phyloP scores from a whole-genome alignment of 2,888 invertebrate genomes.

The Stomorhina lunata region DNA sequence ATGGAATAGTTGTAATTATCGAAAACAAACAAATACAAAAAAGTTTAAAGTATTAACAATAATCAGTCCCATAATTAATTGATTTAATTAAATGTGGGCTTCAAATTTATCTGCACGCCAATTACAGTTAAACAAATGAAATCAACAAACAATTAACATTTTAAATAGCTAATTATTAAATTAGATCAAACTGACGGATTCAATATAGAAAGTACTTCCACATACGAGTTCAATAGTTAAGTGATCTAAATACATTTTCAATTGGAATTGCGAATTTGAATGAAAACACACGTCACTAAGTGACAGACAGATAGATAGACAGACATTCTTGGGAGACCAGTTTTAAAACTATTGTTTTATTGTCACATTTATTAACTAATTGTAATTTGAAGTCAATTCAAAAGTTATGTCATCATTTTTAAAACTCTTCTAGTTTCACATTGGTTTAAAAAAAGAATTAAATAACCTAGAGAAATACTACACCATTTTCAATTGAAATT shows the following conservation, averaged over 20 bases:
- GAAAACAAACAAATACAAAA: neutral
- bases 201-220: neutral
- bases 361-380: neutral
- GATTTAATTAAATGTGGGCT: constrained; percentile 41
- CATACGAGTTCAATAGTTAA: neutral
- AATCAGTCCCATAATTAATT: constrained; percentile 40
- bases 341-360: neutral
- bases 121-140: neutral
- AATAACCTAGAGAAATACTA: too few species aligned
- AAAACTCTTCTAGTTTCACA: neutral
- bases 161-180: constrained; percentile 32
- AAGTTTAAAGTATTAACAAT: constrained; percentile 29
- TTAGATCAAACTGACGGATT: neutral
- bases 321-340: neutral
- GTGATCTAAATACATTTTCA: neutral
- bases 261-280: neutral
- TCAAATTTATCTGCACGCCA: neutral
- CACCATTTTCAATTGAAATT: too few species aligned
- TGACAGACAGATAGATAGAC: neutral
- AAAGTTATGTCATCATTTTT: constrained; percentile 16
- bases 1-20: neutral
- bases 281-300: neutral
- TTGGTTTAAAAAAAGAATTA: too few species aligned
- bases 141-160: neutral
- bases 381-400: neutral